A percentile compares a stretch with the other conserved stretches of the same genome.
These are phyloP conservation scores for Cacoxenus indagator DNA, from an alignment of 2,888 invertebrate genomes.

Conservation along the genomic window DNA sequence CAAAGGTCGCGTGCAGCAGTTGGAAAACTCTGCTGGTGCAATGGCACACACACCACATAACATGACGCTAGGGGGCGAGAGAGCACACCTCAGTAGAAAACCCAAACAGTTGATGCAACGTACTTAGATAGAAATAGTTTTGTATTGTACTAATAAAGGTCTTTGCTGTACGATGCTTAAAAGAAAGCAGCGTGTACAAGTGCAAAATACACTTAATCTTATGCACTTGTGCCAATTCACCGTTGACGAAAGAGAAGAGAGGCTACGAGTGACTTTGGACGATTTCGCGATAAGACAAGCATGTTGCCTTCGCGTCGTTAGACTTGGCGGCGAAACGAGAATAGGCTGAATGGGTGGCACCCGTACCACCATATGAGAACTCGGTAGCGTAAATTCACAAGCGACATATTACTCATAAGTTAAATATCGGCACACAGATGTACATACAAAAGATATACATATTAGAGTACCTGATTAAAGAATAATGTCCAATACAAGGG, in stretches of 20 bases:
- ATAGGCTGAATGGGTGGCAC: too few species aligned
- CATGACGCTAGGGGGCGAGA: not conserved
- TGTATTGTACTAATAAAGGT: not conserved
- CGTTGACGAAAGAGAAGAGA: not conserved
- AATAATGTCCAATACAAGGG: too few species aligned
- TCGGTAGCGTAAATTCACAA: too few species aligned
- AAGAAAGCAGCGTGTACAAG: constrained; percentile 9
- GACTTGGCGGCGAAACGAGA: too few species aligned
- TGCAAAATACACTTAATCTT: constrained; percentile 14
- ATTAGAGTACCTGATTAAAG: too few species aligned
- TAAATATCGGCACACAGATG: too few species aligned
- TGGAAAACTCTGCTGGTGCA: not conserved
- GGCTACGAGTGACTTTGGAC: not conserved
- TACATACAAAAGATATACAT: too few species aligned
- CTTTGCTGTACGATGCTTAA: not conserved
- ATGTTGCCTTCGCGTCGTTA: too few species aligned
- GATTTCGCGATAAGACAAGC: not conserved
- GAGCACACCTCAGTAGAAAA: not conserved
- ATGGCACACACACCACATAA: not conserved
- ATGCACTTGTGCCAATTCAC: not conserved
- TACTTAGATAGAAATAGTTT: constrained; percentile 14
- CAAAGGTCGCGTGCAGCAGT: constrained; percentile 12
- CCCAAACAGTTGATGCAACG: not conserved
- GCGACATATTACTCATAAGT: too few species aligned
- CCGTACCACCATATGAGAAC: too few species aligned